phyloP scores from a whole-genome alignment of 2,113 vertebrate species.

The Hypomesus transpacificus region DNA sequence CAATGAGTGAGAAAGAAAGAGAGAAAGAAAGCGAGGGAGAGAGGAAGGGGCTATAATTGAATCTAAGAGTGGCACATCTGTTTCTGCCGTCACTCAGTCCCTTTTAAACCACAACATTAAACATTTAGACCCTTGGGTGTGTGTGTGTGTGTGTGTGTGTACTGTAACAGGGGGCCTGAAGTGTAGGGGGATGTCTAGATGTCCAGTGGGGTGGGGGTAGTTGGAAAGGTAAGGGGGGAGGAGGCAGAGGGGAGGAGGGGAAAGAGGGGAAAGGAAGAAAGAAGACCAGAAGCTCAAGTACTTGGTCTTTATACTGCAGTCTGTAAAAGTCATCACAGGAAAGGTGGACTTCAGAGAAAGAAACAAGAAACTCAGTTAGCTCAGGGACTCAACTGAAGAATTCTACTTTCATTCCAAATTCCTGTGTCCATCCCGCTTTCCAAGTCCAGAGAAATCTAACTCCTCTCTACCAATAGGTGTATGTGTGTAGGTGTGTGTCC shows the following conservation, averaged over 20 bases:
- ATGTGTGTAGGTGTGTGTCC: conserved; percentile 14
- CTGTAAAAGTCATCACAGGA: conserved; percentile 65
- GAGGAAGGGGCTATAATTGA: conserved; percentile 55
- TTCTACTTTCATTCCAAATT: conserved; percentile 43
- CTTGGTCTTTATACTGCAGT: conserved; percentile 52
- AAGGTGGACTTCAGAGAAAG: conserved; percentile 53
- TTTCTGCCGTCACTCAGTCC: conserved; percentile 63
- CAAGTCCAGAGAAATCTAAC: conserved; percentile 40
- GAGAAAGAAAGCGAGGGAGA: conserved; percentile 8
- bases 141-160: conserved; percentile 13
- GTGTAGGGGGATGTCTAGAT: conserved; percentile 30
- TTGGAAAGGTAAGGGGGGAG: neutral
- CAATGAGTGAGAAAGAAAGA: neutral
- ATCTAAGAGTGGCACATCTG: conserved; percentile 65
- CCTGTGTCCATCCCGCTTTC: conserved; percentile 37
- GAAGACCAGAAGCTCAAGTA: conserved; percentile 10
- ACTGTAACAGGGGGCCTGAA: conserved; percentile 22
- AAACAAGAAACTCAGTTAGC: conserved; percentile 27
- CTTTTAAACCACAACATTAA: conserved; percentile 67
- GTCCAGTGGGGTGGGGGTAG: neutral
- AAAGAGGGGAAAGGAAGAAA: neutral
- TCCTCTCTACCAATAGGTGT: conserved; percentile 24
- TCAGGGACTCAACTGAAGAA: conserved; percentile 23
- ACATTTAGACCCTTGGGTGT: conserved; percentile 48
- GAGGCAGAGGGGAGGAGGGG: neutral